Conservation (phyloP, 2,888 invertebrate genomes). For the Drosophila paracracens region DNA sequence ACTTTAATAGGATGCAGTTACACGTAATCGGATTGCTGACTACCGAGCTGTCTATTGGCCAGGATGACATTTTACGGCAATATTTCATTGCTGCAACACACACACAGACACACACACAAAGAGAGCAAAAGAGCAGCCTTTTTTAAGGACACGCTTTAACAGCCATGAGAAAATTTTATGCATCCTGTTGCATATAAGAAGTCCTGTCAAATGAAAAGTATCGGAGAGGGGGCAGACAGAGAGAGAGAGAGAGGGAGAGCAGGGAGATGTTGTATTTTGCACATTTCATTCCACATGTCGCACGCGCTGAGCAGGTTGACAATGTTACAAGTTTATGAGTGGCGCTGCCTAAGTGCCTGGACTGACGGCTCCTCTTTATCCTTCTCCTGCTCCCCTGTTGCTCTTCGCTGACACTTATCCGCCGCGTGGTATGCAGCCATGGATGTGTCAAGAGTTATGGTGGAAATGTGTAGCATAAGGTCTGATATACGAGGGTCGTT, state of each 20-base stretch:
- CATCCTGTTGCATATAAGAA: conserved; percentile 67
- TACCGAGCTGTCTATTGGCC: conserved; percentile 50
- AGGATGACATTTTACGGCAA: conserved; percentile 29
- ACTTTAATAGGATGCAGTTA: conserved; percentile 67
- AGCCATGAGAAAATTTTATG: conserved; percentile 42
- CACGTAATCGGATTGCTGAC: conserved; percentile 46
- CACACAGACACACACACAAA: not conserved
- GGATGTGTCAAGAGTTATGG: conserved; percentile 40
- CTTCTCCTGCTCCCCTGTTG: not conserved
- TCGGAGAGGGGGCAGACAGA: not conserved
- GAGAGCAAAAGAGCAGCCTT: not conserved
- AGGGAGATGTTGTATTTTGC: too few species aligned
- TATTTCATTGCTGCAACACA: conserved; percentile 29
- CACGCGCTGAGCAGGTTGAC: conserved; percentile 46
- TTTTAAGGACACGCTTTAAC: conserved; percentile 32
- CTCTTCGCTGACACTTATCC: conserved; percentile 21
- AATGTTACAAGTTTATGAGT: conserved; percentile 73
- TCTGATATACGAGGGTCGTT: conserved; percentile 33
- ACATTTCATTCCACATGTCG: conserved; percentile 35
- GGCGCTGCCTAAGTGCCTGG: conserved; percentile 20
- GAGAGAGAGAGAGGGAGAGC: not conserved
- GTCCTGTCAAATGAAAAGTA: conserved; percentile 15
- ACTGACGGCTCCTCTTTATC: conserved; percentile 13
- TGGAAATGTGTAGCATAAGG: conserved; percentile 20
- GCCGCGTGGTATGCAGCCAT: conserved; percentile 23